Conservation (phyloP, 2,113 vertebrate genomes). For the Uropsilus gracilis region DNA sequence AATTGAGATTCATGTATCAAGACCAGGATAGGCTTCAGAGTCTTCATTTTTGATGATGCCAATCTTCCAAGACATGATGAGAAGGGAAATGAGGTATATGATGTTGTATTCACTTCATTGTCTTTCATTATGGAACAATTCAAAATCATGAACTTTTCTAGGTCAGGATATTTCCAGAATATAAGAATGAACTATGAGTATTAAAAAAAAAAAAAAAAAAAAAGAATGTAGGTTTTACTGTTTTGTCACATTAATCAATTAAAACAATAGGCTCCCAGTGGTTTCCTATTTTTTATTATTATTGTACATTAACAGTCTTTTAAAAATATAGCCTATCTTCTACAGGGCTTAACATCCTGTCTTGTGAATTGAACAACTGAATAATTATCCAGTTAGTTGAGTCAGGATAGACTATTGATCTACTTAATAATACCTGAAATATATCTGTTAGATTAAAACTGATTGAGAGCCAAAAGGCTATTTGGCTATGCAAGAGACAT, state of each 20-base stretch:
- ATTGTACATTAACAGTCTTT: conserved; percentile 4
- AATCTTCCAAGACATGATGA: not conserved
- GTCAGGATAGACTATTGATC: conserved; percentile 63
- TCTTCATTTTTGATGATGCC: conserved; percentile 42
- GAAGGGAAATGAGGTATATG: conserved; percentile 51
- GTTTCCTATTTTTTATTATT: conserved; percentile 57
- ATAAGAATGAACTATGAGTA: not conserved
- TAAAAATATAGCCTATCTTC: conserved; percentile 22
- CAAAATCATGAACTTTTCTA: conserved; percentile 44
- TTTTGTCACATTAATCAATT: conserved; percentile 63
- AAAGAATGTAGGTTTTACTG: conserved; percentile 15
- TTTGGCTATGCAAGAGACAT: conserved; percentile 29
- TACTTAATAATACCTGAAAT: conserved; percentile 68
- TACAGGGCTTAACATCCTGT: conserved; percentile 41
- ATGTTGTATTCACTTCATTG: conserved; percentile 65
- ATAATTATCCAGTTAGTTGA: conserved; percentile 71
- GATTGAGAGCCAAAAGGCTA: not conserved
- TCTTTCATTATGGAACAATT: conserved; percentile 66
- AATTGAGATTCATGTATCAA: conserved; percentile 18
- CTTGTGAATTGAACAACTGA: conserved; percentile 50
- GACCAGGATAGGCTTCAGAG: not conserved
- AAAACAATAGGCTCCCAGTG: conserved; percentile 18
- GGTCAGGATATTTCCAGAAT: conserved; percentile 45
- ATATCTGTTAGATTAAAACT: conserved; percentile 54
- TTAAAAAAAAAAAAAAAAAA: conserved; percentile 14